Conservation (phyloP, 1,140 invertebrate genomes). For the Drosophila triauraria region DNA sequence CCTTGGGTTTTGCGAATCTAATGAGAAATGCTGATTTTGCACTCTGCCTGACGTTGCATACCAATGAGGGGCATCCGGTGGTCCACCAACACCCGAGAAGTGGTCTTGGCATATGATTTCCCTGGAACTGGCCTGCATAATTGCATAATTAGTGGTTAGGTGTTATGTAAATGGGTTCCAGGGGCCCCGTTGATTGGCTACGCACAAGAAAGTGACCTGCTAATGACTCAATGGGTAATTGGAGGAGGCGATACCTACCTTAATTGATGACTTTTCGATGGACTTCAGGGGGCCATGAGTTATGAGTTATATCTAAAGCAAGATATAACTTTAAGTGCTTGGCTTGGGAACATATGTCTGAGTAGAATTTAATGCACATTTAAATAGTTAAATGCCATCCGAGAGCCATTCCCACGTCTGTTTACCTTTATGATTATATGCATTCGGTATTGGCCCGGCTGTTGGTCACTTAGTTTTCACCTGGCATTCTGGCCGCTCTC, state of each 20-base stretch:
- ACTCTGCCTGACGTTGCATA: slow-evolving; percentile 61
- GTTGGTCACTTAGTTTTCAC: slow-evolving; percentile 41
- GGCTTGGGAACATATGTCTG: background rate
- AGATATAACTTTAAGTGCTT: slow-evolving; percentile 3
- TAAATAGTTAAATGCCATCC: slow-evolving; percentile 11
- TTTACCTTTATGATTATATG: slow-evolving; percentile 48
- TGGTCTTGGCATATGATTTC: slow-evolving; percentile 54
- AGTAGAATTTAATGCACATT: slow-evolving; percentile 13
- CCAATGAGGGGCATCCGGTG: slow-evolving; percentile 52
- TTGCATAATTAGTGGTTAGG: slow-evolving; percentile 65
- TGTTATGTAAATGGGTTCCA: slow-evolving; percentile 51
- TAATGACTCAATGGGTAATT: slow-evolving; percentile 53
- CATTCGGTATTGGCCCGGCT: slow-evolving; percentile 26
- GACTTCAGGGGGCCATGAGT: slow-evolving; percentile 13
- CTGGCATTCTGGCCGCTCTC: slow-evolving; percentile 8
- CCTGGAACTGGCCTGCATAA: slow-evolving; percentile 37
- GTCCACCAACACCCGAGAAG: background rate
- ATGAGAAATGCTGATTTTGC: slow-evolving; percentile 78
- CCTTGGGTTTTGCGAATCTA: slow-evolving; percentile 32
- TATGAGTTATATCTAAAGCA: background rate
- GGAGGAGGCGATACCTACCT: background rate
- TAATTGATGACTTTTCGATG: slow-evolving; percentile 44
- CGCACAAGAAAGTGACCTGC: slow-evolving; percentile 34
- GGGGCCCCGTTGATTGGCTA: slow-evolving; percentile 28
- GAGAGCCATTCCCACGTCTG: slow-evolving; percentile 28